Evolutionary conservation across 1,140 invertebrate genomes (phyloP).

Genomic region (Drosophila yakuba): DNA sequence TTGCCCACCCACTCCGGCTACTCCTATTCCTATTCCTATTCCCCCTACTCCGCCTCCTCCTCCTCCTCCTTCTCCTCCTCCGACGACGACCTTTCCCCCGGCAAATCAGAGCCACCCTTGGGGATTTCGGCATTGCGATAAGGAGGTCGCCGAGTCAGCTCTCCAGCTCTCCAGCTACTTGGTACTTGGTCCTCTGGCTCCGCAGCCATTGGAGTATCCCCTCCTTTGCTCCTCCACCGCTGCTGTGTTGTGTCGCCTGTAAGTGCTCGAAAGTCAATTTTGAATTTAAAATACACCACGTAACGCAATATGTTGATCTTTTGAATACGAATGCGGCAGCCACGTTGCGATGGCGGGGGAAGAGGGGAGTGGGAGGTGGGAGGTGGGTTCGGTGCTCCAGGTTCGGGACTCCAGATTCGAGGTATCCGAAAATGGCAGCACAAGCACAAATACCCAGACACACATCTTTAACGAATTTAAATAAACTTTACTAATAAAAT

Average conservation of each 20-base stretch:
- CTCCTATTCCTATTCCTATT: no score
- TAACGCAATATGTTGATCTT: slow-evolving; percentile 83
- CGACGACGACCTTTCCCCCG: slow-evolving; percentile 1
- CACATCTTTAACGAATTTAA: slow-evolving; percentile 72
- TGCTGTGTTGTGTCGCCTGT: slow-evolving; percentile 30
- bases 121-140: slow-evolving; percentile 48
- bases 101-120: slow-evolving; percentile 45
- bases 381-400: no score
- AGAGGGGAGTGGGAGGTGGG: no score
- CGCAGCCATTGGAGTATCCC: not conserved
- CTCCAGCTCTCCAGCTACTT: not conserved
- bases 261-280: slow-evolving; percentile 82
- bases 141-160: slow-evolving; percentile 50
- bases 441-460: slow-evolving; percentile 55
- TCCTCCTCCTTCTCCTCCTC: not conserved
- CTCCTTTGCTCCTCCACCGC: not conserved
- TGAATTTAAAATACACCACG: slow-evolving; percentile 83
- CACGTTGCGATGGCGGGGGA: slow-evolving; percentile 6
- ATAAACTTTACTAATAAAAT: slow-evolving; percentile 83
- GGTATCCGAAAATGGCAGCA: slow-evolving; percentile 49
- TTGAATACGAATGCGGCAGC: slow-evolving; percentile 81
- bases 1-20: slow-evolving; percentile 10
- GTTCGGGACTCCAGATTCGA: not conserved
- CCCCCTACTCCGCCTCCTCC: no score
- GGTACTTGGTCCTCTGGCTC: slow-evolving; percentile 1